These are phyloP conservation scores for Drosophila ficusphila DNA, from an alignment of 1,140 invertebrate species.

Conservation along the genomic window DNA sequence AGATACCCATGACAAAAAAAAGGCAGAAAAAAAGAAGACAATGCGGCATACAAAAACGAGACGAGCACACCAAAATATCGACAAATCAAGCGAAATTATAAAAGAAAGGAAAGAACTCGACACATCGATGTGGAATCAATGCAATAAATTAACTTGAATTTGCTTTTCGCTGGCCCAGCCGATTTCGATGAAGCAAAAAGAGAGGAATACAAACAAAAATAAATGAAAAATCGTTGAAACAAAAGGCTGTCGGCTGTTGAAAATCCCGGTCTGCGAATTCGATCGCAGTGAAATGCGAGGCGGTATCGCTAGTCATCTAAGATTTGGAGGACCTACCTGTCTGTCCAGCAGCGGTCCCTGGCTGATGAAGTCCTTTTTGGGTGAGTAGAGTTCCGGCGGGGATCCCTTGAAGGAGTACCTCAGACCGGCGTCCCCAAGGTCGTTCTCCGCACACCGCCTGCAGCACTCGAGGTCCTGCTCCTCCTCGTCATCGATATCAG, in stretches of 20 bases:
- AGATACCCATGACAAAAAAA: constrained; percentile 13
- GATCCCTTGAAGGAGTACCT: constrained; percentile 74
- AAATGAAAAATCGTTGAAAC: constrained; percentile 48
- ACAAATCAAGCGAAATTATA: constrained; percentile 79
- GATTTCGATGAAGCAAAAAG: constrained; percentile 56
- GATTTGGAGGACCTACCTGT: constrained; percentile 57
- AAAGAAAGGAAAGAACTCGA: constrained; percentile 75
- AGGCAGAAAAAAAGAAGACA: constrained; percentile 29
- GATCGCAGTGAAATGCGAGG: constrained; percentile 38
- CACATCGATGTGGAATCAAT: constrained; percentile 78
- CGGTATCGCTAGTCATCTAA: constrained; percentile 29
- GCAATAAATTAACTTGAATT: constrained; percentile 78
- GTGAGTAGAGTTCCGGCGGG: constrained; percentile 76
- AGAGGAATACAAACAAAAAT: constrained; percentile 37
- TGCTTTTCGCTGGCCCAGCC: constrained; percentile 61
- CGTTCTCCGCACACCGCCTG: constrained; percentile 10
- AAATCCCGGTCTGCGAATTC: constrained; percentile 21
- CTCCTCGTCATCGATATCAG: constrained; percentile 4
- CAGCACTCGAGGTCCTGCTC: constrained; percentile 16
- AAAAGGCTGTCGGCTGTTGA: too few species aligned
- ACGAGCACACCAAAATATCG: constrained; percentile 70
- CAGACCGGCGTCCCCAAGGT: constrained; percentile 43
- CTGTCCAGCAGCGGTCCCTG: constrained; percentile 63
- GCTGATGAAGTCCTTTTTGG: constrained; percentile 74
- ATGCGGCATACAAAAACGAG: constrained; percentile 52